A percentile compares a stretch with the other conserved stretches of the same genome.
These are phyloP conservation scores for Tillus elongatus DNA, from an alignment of 2,888 invertebrate species.

Conservation along the genomic window DNA sequence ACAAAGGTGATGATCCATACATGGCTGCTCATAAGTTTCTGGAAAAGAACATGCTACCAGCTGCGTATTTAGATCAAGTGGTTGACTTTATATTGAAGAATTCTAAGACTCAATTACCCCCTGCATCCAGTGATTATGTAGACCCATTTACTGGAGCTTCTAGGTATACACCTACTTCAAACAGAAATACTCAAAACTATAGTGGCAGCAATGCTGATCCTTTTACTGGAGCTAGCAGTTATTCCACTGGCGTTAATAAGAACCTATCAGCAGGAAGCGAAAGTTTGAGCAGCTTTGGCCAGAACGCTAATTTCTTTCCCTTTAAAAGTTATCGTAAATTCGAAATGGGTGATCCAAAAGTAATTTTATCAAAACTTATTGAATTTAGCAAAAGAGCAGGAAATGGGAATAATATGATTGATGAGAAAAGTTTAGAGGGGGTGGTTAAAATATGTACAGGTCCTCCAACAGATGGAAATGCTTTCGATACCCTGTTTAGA, in stretches of 20 bases:
- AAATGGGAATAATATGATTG: constrained; percentile 45
- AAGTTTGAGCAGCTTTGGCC: constrained; percentile 25
- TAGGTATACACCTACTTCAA: constrained; percentile 52
- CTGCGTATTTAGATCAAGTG: constrained; percentile 81
- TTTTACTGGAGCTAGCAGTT: constrained; percentile 45
- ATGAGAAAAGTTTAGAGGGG: constrained; percentile 49
- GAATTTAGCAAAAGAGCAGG: constrained; percentile 63
- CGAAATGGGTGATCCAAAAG: constrained; percentile 66
- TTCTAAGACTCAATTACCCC: constrained; percentile 45
- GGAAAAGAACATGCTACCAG: constrained; percentile 72
- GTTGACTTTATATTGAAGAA: constrained; percentile 88
- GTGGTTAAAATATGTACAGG: constrained; percentile 56
- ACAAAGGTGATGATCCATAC: constrained; percentile 87
- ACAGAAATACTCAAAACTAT: constrained; percentile 22
- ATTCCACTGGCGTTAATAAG: constrained; percentile 41
- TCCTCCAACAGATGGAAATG: constrained; percentile 40
- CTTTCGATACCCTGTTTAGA: constrained; percentile 50
- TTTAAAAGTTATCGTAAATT: constrained; percentile 54
- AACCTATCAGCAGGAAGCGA: constrained; percentile 56
- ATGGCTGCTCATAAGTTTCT: constrained; percentile 84
- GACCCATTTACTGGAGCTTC: constrained; percentile 63
- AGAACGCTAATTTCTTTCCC: constrained; percentile 31
- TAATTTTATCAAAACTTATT: constrained; percentile 62
- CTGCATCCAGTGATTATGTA: constrained; percentile 41
- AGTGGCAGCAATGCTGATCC: constrained; percentile 46